Evolutionary conservation across 2,888 invertebrate species (phyloP), one percentile per base, ranked within the genome.

Genomic region (Apodemia mormo): DNA sequence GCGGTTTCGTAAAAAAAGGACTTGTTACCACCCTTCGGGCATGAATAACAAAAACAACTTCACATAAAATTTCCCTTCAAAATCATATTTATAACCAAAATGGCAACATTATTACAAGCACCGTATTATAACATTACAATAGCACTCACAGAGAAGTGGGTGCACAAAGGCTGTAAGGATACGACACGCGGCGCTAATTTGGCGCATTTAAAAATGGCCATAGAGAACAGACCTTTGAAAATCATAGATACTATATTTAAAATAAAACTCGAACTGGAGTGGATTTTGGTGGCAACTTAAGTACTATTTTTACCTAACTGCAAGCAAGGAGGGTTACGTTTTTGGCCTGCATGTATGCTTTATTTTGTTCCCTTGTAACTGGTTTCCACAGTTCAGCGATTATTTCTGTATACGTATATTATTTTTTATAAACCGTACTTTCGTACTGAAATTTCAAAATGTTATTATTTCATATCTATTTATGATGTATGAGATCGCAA

Each of bases 121-220:
- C 61, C 12, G 61, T 61, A 61, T 61, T 61, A 61, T 61, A 33
- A 30, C 61, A 52, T 52, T 52, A 33, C 61, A 30, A 61, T 61
- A 33, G 61, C 33, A 61, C 61, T 61, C 61, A 30, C 30, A 29
- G 10, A 33, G 61, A 61, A 61, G 61, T 61, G 61, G 33, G 61
- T 14, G 61, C 30, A 61, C 33, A 61, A 61, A 61, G 61, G 30
- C 61, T 30, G 61, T 14, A 61, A 6, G 6, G 30, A 61, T 58
- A 61, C 61, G 61, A 33, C 61, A 61, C 61, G 61, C 61, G 61
- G 61, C 61, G 61, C 12, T 61, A 61, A 61, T 61, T 61, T 61
- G 61, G 61, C 33, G 14, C 33, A 61, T 30, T 61, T 33, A 30
- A 61, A 61, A 14, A 29, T 58, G 58, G 30, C 58, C 58, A 58